Base-by-base conservation (phyloP, 2,888 invertebrate genomes). In the Orchestes rusci region DNA sequence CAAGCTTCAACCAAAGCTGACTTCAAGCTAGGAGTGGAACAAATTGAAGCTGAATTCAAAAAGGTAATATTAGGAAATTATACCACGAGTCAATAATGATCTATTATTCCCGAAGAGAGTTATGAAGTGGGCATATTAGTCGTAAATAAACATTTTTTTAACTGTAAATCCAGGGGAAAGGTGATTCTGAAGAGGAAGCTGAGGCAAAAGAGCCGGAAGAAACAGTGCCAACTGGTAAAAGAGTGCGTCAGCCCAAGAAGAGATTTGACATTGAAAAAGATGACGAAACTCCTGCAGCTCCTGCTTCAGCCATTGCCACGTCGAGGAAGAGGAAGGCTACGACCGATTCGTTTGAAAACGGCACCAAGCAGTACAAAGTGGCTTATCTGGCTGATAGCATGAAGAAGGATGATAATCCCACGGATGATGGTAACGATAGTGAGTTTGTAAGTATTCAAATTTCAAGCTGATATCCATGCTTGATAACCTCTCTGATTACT, bases 11-110 rank as follows among this genome's bases (percentile, higher is more conserved):
- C 88, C 69, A 77, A 83, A 0, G 71, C 75, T 1, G 75, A 75
- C 4, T 89, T 91, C 64, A 85, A 84, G 65, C 82, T 86, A 51
- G 91, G 90, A 1, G 75, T 88, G 49, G 73, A 73, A 43, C 83
- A 85, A 58, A 89, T 91, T 50, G 87, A 90, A 59, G 32, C 32
- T 19, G 80, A 84, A 39, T 88, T 79, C 59, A 81, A 86, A 42
- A 43, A 45, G 37, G 57, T 56, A 15, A 34, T 31, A 10, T 10
- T 3, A 8, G 2, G 3, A 12, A 3, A 12, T 31, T 13, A 2
- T n/a, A n/a, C n/a, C n/a, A n/a, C n/a, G n/a, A n/a, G n/a, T n/a
- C n/a, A n/a, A n/a, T n/a, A n/a, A n/a, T n/a, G n/a, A n/a, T n/a
- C n/a, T n/a, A n/a, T n/a, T n/a, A n/a, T n/a, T n/a, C n/a, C n/a